Conservation (phyloP, 2,888 invertebrate genomes). For the Cacoxenus indagator region DNA sequence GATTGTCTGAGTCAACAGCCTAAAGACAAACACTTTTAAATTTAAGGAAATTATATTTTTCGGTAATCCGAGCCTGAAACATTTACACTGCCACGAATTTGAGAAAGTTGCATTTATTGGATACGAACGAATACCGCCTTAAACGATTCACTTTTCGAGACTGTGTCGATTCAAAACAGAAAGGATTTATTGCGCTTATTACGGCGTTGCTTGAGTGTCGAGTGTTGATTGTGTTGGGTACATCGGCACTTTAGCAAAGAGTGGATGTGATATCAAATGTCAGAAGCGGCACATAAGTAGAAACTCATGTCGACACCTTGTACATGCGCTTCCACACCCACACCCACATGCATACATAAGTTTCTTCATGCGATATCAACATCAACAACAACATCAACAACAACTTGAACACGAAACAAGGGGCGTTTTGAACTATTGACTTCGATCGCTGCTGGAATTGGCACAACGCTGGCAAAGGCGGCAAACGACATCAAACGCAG, state of each 20-base stretch:
- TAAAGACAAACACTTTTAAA: background rate
- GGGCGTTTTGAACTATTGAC: background rate
- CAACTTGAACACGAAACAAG: constrained; percentile 2
- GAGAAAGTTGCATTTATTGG: background rate
- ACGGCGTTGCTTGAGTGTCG: background rate
- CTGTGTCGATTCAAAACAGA: background rate
- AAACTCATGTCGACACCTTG: constrained; percentile 42
- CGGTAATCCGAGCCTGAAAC: background rate
- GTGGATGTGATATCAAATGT: constrained; percentile 41
- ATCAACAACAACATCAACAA: background rate
- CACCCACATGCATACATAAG: background rate
- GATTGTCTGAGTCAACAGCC: background rate
- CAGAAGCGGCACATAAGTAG: constrained; percentile 26
- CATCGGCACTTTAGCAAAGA: constrained; percentile 20
- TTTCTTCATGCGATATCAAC: background rate
- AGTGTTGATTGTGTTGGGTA: constrained; percentile 2
- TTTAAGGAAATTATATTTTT: background rate
- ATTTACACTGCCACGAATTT: background rate
- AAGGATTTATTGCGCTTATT: constrained; percentile 6
- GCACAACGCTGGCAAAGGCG: background rate
- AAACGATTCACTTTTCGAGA: background rate
- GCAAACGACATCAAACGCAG: constrained; percentile 4
- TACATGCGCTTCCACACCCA: background rate
- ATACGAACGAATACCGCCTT: no score
- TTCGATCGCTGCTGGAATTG: background rate